These are phyloP conservation scores for Popillia japonica DNA, from an alignment of 1,140 invertebrate species.

Conservation along the genomic window DNA sequence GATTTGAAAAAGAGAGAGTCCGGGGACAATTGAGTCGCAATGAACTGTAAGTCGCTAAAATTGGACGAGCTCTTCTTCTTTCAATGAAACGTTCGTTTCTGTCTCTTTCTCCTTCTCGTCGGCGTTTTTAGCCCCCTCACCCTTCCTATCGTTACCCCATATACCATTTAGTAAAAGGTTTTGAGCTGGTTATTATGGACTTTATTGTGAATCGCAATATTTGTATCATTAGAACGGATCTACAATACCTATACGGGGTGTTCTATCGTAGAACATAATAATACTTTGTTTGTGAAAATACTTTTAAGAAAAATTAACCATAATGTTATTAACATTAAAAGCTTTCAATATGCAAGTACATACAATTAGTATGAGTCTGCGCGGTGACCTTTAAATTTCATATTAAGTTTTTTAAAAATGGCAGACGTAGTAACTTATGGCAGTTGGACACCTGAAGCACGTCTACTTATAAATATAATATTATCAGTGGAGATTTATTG, in stretches of 20 bases:
- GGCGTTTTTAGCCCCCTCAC: neutral
- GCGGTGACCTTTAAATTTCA: too few relatives aligned
- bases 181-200: constrained; percentile 38
- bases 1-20: constrained; percentile 39
- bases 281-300: too few relatives aligned
- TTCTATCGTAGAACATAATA: neutral
- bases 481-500: too few relatives aligned
- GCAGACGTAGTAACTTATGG: too few relatives aligned
- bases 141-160: constrained; percentile 13
- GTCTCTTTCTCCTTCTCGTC: neutral
- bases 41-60: constrained; percentile 42
- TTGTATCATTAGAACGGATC: constrained; percentile 38
- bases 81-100: neutral
- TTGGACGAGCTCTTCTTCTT: constrained; percentile 38
- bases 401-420: too few relatives aligned
- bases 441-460: too few relatives aligned
- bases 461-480: too few relatives aligned
- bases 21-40: constrained; percentile 41
- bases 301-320: too few relatives aligned
- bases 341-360: too few relatives aligned
- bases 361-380: too few relatives aligned
- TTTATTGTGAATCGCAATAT: constrained; percentile 39
- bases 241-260: constrained; percentile 2
- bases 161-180: constrained; percentile 42
- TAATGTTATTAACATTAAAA: too few relatives aligned